Conservation (phyloP, 2,113 vertebrate species). For the Glaucidium brasilianum region DNA sequence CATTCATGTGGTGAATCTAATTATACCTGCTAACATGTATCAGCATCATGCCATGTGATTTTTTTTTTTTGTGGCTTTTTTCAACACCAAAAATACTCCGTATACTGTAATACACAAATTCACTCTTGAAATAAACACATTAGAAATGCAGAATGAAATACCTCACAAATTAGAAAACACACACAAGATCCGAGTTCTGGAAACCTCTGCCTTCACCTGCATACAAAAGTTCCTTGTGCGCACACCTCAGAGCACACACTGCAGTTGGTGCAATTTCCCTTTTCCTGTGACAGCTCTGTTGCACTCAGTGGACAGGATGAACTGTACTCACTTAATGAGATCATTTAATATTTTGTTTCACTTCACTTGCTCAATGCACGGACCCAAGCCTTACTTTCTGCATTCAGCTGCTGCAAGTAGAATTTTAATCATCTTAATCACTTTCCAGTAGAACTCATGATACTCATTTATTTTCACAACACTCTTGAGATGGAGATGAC, state of each 20-base stretch:
- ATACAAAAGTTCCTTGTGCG: not conserved
- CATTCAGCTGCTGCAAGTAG: not conserved
- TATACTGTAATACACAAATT: not conserved
- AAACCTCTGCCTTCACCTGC: not conserved
- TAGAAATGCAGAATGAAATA: not conserved
- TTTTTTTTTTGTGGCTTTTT: not conserved
- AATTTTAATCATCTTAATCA: not conserved
- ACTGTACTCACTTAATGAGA: not conserved
- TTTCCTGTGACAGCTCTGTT: not conserved
- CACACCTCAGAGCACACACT: not conserved
- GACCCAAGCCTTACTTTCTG: not conserved
- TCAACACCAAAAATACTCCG: not conserved
- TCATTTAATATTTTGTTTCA: not conserved
- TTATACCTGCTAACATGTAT: not conserved
- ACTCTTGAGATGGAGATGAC: not conserved
- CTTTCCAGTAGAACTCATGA: not conserved
- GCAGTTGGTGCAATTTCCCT: not conserved
- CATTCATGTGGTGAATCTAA: not conserved
- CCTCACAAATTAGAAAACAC: not conserved
- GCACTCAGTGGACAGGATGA: not conserved
- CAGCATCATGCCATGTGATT: not conserved
- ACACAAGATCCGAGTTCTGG: not conserved
- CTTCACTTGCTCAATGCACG: not conserved
- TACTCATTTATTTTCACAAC: not conserved
- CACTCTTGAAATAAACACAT: not conserved